Base-by-base conservation (phyloP, 2,888 invertebrate genomes). In the Aelia acuminata region DNA sequence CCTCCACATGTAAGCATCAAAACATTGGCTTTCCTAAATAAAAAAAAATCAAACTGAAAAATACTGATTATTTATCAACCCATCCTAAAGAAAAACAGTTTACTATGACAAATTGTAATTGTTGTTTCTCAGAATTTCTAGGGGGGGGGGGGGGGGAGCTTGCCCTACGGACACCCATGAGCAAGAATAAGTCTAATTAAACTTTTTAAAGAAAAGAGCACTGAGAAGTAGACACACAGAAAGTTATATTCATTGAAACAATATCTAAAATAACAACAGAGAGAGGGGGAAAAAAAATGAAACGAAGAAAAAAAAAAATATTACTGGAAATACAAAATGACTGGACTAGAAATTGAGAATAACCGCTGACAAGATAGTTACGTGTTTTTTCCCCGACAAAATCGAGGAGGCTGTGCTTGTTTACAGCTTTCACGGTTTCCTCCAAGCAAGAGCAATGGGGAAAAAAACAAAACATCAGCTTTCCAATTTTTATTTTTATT, bases 311-410 rank as follows among this genome's bases (percentile, higher is more conserved):
- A 13, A 53, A 80, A 86, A 35, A 43, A 84, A 43, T 88, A 88
- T 88, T 87, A 89, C 26, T 84, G 35, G 13, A 85, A 88, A 88
- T 15, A 15, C 31, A 86, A 63, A 80, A 70, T 88, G 88, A 80
- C 57, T 88, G 39, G 70, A 88, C 43, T 22, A 89, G 85, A 84
- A 70, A 89, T n/a, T 26, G 88, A 88, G 87, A 89, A 70, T 75
- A 70, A 63, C 47, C 70, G 50, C 18, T 22, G 39, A 84, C 13
- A 80, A 43, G 35, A 53, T 84, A 88, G 57, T 35, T 39, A 75
- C 5, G 70, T 26, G 20, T 1, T 75, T 49, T 53, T 49, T 47
- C 3, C 31, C 39, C 22, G 35, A 63, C 4, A 43, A 89, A 26
- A 75, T 84, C 31, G 88, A 63, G 31, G 86, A 63, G 63, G 63